Evolutionary conservation across 2,888 invertebrate species (phyloP).

Genomic region (Tachina lurida): DNA sequence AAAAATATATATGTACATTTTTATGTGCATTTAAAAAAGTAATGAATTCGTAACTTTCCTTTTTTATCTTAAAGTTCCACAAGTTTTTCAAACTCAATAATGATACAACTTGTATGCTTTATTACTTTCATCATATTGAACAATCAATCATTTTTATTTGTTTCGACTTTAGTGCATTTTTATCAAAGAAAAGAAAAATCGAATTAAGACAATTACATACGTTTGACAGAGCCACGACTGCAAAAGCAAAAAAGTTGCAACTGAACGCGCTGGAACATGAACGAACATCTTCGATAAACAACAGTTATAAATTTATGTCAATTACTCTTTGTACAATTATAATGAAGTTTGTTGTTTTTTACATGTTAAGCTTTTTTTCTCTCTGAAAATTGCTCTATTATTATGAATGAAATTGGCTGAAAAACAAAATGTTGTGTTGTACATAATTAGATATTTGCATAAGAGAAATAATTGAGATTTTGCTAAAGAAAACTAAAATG

Average conservation of each 20-base stretch:
- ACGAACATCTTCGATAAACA: conserved; percentile 22
- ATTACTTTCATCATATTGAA: background rate
- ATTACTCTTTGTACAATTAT: background rate
- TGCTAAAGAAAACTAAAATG: conserved; percentile 29
- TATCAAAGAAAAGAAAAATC: conserved; percentile 1
- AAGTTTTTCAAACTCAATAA: background rate
- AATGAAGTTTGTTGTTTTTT: conserved; percentile 17
- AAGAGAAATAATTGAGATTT: conserved; percentile 34
- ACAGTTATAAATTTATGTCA: conserved; percentile 29
- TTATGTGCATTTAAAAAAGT: conserved; percentile 16
- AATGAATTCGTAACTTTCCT: conserved; percentile 11
- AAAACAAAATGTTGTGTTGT: conserved; percentile 20
- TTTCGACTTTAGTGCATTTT: background rate
- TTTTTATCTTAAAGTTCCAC: background rate
- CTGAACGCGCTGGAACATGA: conserved; percentile 3
- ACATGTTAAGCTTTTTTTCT: background rate
- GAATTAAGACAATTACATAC: conserved; percentile 52
- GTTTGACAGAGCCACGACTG: conserved; percentile 49
- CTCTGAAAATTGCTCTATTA: conserved; percentile 45
- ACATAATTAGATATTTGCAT: conserved; percentile 49
- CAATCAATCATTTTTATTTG: conserved; percentile 1
- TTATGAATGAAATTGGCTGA: conserved; percentile 22
- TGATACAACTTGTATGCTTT: conserved; percentile 17
- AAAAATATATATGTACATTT: background rate
- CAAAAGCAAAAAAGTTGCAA: conserved; percentile 16